Evolutionary conservation across 2,888 invertebrate genomes (phyloP).

Genomic region (Tineola bisselliella): DNA sequence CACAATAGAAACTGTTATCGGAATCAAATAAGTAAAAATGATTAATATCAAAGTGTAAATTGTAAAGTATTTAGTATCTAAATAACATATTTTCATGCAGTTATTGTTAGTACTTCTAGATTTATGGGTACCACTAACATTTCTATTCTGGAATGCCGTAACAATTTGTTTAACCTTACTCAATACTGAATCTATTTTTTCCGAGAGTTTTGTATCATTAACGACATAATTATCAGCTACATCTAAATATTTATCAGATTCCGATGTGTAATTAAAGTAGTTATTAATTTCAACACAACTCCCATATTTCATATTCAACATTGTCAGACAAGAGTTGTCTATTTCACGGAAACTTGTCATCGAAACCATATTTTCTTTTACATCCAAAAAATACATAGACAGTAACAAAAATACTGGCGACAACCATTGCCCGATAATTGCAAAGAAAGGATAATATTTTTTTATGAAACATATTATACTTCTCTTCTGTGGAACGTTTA

Average conservation of each 20-base stretch:
- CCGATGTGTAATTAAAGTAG: constrained; percentile 24
- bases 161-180: constrained; percentile 43
- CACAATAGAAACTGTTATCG: constrained; percentile 48
- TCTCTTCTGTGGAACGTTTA: constrained; percentile 18
- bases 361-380: constrained; percentile 31
- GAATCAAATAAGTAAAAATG: constrained; percentile 50
- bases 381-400: constrained; percentile 46
- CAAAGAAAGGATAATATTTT: constrained; percentile 39
- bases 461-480: constrained; percentile 22
- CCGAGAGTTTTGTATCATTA: constrained; percentile 24
- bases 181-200: constrained; percentile 31
- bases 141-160: constrained; percentile 29
- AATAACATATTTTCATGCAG: constrained; percentile 49
- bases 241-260: constrained; percentile 34
- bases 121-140: constrained; percentile 29
- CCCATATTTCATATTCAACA: constrained; percentile 33
- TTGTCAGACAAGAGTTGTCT: constrained; percentile 32
- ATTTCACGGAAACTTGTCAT: constrained; percentile 23
- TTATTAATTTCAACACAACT: constrained; percentile 26
- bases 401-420: constrained; percentile 40
- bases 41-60: constrained; percentile 45
- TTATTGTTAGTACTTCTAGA: constrained; percentile 27
- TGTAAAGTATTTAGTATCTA: constrained; percentile 44
- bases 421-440: constrained; percentile 46
- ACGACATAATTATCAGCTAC: constrained; percentile 26